A percentile compares a stretch with the other conserved stretches of the same genome.
phyloP scores from a whole-genome alignment of 2,888 invertebrate genomes.

The Drosophila suboccidentalis region DNA sequence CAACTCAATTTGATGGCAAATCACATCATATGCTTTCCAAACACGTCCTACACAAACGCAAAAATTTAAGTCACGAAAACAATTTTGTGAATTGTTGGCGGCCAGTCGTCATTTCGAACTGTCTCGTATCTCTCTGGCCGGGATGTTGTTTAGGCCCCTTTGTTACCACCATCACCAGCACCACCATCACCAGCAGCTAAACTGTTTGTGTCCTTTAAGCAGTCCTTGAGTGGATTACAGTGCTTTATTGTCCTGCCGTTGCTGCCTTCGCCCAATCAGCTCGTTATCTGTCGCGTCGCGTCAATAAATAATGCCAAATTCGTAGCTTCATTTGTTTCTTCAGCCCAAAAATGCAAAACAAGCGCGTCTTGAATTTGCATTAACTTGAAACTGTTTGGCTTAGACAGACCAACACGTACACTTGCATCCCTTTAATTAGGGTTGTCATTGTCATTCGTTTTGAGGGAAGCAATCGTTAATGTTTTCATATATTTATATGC shows the following conservation, averaged over 20 bases:
- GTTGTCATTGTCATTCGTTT: not conserved
- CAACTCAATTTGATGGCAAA: constrained; percentile 85
- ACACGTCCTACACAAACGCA: constrained; percentile 83
- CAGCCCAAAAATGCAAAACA: constrained; percentile 61
- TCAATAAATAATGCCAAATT: constrained; percentile 62
- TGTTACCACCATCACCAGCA: not conserved
- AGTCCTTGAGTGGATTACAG: constrained; percentile 74
- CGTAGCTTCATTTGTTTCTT: constrained; percentile 61
- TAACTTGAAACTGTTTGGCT: constrained; percentile 41
- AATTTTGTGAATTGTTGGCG: constrained; percentile 85
- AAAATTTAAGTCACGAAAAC: constrained; percentile 86
- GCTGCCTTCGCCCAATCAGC: constrained; percentile 46
- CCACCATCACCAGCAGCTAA: constrained; percentile 20
- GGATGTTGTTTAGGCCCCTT: constrained; percentile 10
- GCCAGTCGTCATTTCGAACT: constrained; percentile 62
- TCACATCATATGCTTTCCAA: constrained; percentile 86
- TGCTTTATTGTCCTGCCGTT: constrained; percentile 53
- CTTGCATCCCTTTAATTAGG: constrained; percentile 37
- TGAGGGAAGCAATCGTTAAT: not conserved
- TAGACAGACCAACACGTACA: constrained; percentile 19
- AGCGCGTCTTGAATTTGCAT: constrained; percentile 72
- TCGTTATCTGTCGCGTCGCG: constrained; percentile 55
- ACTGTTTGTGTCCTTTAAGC: constrained; percentile 59
- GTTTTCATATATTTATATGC: not conserved
- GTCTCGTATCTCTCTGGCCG: constrained; percentile 11